Base-by-base conservation (phyloP, 1,140 invertebrate genomes). In the Helicoverpa armigera region DNA sequence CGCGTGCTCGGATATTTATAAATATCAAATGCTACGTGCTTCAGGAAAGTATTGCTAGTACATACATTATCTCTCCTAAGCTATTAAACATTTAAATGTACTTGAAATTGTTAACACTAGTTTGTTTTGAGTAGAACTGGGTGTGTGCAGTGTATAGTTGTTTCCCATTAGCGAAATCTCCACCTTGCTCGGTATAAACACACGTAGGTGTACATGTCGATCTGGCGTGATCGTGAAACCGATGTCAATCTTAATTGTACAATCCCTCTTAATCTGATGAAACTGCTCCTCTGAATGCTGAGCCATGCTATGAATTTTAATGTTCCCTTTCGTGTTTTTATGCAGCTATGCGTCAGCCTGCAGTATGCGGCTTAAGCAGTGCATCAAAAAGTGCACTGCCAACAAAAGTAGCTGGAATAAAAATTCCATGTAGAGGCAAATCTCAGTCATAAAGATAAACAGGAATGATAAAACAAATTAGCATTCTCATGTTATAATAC, bases 401-500 rank as follows among this genome's bases (percentile, higher is more conserved):
- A 56, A 73, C 50, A n/a, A 56, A 75, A 50, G 50, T 76, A 61
- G 50, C 54, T 16, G 18, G 29, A 73, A 31, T 56, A n/a, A 73
- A 58, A 29, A 56, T 58, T 16, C 70, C 78, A 63, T 75, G 58
- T 50, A 81, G 13, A 75, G 58, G 60, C 63, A 69, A 73, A 69
- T 81, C 72, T 69, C 65, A 69, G 48, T 77, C 58, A 56, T 82
- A 67, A 74, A 79, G 76, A 82, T 82, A 75, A 67, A 84, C 63
- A 74, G 72, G 35, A 43, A 80, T 48, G 80, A 82, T 80, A 80
- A 72, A 79, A 69, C 67, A 75, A 79, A 79, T 79, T 82, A 79
- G 56, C 61, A 82, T 79, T 79, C 76, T 75, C 69, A 65, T 78
- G 63, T 63, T 31, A 63, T 43, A 54, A 58, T 77, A 31, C 23